A percentile compares a stretch with the other conserved stretches of the same genome.
Evolutionary conservation across 2,888 invertebrate genomes (phyloP).

Genomic region (Carpatolechia fugitivella): DNA sequence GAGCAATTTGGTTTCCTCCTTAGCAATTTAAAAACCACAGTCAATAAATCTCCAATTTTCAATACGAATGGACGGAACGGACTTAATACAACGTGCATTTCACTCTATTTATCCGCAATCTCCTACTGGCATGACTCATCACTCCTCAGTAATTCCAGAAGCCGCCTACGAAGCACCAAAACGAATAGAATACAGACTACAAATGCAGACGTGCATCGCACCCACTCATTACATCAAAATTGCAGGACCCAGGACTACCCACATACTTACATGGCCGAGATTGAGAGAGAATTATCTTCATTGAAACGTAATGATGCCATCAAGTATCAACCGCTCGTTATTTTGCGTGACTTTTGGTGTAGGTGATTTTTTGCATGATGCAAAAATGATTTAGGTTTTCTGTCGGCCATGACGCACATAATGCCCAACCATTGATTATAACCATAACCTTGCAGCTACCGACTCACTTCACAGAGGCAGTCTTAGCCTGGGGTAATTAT

Average conservation of each 20-base stretch:
- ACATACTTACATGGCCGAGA: neutral
- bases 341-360: conserved; percentile 37
- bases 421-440: neutral
- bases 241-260: conserved; percentile 4
- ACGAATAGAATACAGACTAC: conserved; percentile 32
- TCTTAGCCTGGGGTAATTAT: too few species aligned
- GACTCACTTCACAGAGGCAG: too few species aligned
- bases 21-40: neutral
- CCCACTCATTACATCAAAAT: conserved; percentile 9
- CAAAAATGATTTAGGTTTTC: neutral
- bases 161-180: conserved; percentile 31
- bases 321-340: conserved; percentile 37
- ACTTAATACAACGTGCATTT: neutral
- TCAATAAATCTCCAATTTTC: conserved; percentile 12
- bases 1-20: too few species aligned
- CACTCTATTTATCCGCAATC: neutral
- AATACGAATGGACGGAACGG: neutral
- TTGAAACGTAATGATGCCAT: conserved; percentile 36
- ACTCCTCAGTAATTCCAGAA: conserved; percentile 36
- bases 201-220: neutral
- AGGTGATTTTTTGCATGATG: neutral
- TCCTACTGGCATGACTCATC: conserved; percentile 1
- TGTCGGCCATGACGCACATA: too few species aligned
- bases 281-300: conserved; percentile 36
- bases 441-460: neutral